Evolutionary conservation across 2,797 vertebrate species (phyloP), one percentile per base, ranked within the genome.

Genomic region (Ceryle rudis): DNA sequence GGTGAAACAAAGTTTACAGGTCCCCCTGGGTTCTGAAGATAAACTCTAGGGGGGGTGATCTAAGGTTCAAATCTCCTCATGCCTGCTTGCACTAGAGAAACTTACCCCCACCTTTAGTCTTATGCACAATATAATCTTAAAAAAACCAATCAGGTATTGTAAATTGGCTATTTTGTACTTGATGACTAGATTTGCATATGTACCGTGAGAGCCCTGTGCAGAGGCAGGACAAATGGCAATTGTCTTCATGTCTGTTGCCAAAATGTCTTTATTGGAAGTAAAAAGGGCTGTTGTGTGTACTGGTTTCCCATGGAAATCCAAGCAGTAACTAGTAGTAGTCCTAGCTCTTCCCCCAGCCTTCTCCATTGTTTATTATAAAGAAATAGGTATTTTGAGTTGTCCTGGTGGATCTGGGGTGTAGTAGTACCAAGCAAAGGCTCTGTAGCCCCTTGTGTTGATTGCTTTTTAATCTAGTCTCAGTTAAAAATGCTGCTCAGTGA

Each of bases 121-220:
- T 97, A 97, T 96, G 97, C 96, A 97, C 92, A 97, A 96, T 94
- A 77, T 89, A 94, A 85, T 87, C 72, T 89, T 93, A 84, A 94
- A 93, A 93, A 95, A 89, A 91, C 52, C 85, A 73, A 81, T 96
- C 94, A 93, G 94, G 94, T 94, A 92, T 95, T 96, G 86, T 96
- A 97, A 95, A 92, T 96, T 92, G 96, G 95, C 91, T 94, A 8
- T 97, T 96, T 95, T 97, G 83, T 95, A 96, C 82, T 95, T 90
- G 87, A 81, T 61, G 88, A 93, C 82, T 93, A 94, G 91, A 93
- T 95, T 96, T 97, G 89, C 95, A 61, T 94, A 94, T 23, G 85
- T 96, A 93, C 93, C 91, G 73, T 91, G 83, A 96, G 95, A 82
- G 91, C 86, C 92, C 92, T 92, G 89, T 96, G 83, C 86, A 83